phyloP scores from a whole-genome alignment of 2,888 invertebrate species.

The Mycalesis mineus region DNA sequence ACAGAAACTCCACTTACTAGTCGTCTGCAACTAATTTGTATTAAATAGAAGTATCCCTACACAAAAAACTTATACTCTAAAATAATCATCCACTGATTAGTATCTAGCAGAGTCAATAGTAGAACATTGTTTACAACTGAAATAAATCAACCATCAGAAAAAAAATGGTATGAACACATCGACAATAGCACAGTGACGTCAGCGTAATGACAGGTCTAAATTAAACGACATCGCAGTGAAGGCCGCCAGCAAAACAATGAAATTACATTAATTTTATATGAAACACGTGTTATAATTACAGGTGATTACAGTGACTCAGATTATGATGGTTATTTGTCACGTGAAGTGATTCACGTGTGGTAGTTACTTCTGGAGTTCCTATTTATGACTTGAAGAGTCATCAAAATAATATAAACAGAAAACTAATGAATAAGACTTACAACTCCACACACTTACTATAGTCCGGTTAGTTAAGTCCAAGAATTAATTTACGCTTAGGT shows the following conservation, averaged over 20 bases:
- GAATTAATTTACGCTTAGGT: too few relatives aligned
- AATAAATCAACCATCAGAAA: background rate
- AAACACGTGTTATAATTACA: constrained; percentile 30
- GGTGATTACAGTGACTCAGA: constrained; percentile 31
- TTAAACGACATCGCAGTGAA: constrained; percentile 15
- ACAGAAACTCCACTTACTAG: too few relatives aligned
- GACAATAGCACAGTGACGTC: background rate
- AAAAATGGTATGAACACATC: background rate
- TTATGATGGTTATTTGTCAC: constrained; percentile 35
- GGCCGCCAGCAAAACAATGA: constrained; percentile 34
- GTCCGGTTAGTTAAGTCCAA: too few relatives aligned
- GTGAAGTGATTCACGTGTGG: constrained; percentile 30
- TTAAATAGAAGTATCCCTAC: too few relatives aligned
- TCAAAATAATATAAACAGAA: too few relatives aligned
- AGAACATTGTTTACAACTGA: background rate
- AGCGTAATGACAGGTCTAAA: constrained; percentile 34
- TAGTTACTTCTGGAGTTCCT: background rate
- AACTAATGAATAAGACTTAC: too few relatives aligned
- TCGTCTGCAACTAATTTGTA: too few relatives aligned
- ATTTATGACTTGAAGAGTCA: too few relatives aligned
- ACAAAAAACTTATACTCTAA: too few relatives aligned
- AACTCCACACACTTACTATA: too few relatives aligned
- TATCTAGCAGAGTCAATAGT: too few relatives aligned
- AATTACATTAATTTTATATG: constrained; percentile 29
- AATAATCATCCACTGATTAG: too few relatives aligned